Evolutionary conservation across 2,113 vertebrate species (phyloP), one percentile per base, ranked within the genome.

Genomic region (Helogale parvula): DNA sequence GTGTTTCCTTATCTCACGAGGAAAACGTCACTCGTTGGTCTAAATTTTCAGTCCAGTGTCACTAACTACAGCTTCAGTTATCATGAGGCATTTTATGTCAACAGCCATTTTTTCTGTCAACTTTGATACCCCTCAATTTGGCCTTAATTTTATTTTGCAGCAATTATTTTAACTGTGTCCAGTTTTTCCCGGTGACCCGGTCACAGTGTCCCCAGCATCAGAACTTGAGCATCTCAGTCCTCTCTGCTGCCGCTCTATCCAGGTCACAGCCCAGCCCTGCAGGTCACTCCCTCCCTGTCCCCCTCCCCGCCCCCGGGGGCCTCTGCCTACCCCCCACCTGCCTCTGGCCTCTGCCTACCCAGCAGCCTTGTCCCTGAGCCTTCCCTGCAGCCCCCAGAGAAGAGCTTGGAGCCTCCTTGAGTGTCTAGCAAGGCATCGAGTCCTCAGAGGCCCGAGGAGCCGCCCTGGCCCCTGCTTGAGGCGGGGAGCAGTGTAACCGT

Each of bases 251-350:
- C 45, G 25, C 25, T 88, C n/a, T 4, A 45, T 88, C n/a, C 14
- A 33, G 35, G 66, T 71, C 25, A 9, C 86, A 35, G 21, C 50
- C 25, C 12, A 12, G 21, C 50, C 11, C 50, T 12, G 72, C 31
- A 15, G 12, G 41, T 31, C 23, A 1, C 65, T 4, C 15, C 9
- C 10, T 0, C 50, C 27, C 3, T 0, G 35, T 3, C 52, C 31
- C 33, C 0, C 4, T 47, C 11, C 7, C 15, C 9, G 1, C 13
- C n/a, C 80, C 23, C 0, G 5, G 1, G 33, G 3, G 7, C n/a
- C 80, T 31, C 35, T 5, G 25, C 19, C 9, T 50, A 21, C 29
- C 12, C 47, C 50, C 80, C 7, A 8, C 80, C 35, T 27, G 2
- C 80, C 35, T 57, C 80, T 38, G 47, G 52, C 52, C 52, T 41